Evolutionary conservation across 2,797 vertebrate species (phyloP), one percentile per base, ranked within the genome.

Genomic region (Sebastes oblongus): DNA sequence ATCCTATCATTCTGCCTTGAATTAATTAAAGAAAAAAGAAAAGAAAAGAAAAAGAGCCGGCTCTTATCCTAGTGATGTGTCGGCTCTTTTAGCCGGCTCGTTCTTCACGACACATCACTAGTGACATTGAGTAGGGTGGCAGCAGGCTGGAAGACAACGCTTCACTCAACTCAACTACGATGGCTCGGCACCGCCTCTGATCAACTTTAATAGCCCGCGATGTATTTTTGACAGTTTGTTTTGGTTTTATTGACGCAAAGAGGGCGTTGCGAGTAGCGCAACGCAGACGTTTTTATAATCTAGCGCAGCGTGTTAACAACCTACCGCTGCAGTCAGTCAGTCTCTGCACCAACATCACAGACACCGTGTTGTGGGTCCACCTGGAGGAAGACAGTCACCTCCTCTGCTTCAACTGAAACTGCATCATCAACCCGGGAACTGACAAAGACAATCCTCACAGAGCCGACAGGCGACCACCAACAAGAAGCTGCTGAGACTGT

Each of bases 361-460:
- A 65, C 67, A 2, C 36, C 59, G 25, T 25, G 46, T 18, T 69
- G 73, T 27, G 62, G 42, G 30, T 81, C 18, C 8, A 62, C 18
- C 73, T 76, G 62, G 50, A 34, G 42, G 77, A 81, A 86, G 62
- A 80, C 77, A 77, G 39, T 55, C 77, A 65, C 64, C 13, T 58
- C 66, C 36, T 58, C 66, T 39, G 77, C 52, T 24, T 64, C 52
- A 5, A 36, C 20, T 54, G 64, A 74, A 75, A 60, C 50, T 6
- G 34, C 10, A 75, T 36, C 64, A 39, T 56, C 62, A 25, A n/a
- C 18, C 7, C 13, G 2, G 13, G 60, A 77, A 30, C 42, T 2
- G 20, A 1, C 30, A 12, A 5, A 10, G 42, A 62, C 22, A n/a
- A 2, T 6, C 29, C 7, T 13, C 1, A 18, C 27, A 7, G 4